phyloP scores from a whole-genome alignment of 2,113 vertebrate species.

The Alosa alosa region DNA sequence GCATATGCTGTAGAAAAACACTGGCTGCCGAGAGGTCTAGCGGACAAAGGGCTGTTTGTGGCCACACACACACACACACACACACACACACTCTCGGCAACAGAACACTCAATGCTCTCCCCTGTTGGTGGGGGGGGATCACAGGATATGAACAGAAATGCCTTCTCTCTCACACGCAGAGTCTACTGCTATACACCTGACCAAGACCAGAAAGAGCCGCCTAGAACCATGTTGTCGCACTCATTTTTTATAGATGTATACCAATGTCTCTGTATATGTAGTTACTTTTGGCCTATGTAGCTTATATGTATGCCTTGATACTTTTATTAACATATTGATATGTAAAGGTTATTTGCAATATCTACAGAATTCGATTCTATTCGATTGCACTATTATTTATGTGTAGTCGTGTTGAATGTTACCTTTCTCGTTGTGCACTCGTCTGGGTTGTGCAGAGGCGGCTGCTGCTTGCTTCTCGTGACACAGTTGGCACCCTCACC shows the following conservation, averaged over 20 bases:
- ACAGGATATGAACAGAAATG: constrained; percentile 20
- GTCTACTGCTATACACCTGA: not conserved
- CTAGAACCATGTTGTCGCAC: not conserved
- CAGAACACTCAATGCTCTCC: not conserved
- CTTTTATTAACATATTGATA: not conserved
- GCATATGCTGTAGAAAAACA: constrained; percentile 45
- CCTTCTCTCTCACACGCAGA: not conserved
- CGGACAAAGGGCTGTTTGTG: constrained; percentile 56
- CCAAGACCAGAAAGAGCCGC: not conserved
- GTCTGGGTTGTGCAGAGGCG: not conserved
- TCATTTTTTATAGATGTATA: not conserved
- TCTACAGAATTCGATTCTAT: not conserved
- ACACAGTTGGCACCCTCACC: constrained; percentile 10
- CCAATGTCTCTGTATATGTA: no score
- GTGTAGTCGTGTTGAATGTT: not conserved
- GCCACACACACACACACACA: not conserved
- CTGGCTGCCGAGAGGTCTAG: constrained; percentile 37
- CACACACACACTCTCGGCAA: not conserved
- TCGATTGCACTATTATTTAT: not conserved
- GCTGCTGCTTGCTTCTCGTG: not conserved
- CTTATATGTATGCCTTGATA: not conserved
- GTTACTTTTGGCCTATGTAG: no score
- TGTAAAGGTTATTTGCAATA: not conserved
- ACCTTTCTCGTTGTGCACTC: not conserved
- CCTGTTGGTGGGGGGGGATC: not conserved